A percentile compares a stretch with the other conserved stretches of the same genome.
Conservation (phyloP, 1,140 invertebrate species). For the Calosoma granatense region DNA sequence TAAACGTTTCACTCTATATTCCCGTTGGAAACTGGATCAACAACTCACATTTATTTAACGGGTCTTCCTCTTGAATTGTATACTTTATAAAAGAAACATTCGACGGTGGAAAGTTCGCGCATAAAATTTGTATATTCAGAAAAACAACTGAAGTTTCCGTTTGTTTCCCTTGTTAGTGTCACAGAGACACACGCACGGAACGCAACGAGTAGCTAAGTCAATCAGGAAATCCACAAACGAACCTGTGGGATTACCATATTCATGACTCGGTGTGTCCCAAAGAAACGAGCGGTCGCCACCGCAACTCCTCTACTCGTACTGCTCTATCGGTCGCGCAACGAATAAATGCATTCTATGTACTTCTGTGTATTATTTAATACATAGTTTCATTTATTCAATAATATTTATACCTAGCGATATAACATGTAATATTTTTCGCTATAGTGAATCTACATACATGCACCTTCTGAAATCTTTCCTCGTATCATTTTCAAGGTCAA, state of each 20-base stretch:
- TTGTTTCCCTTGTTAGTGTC: background rate
- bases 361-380: too few species aligned
- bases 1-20: background rate
- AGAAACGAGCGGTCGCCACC: too few species aligned
- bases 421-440: too few species aligned
- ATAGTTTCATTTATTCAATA: too few species aligned
- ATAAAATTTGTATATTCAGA: background rate
- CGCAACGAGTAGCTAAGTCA: background rate
- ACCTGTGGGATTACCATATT: conserved; percentile 6
- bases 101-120: background rate
- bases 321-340: too few species aligned
- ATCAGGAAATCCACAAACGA: conserved; percentile 6
- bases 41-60: background rate
- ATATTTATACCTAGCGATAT: too few species aligned
- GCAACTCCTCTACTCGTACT: too few species aligned
- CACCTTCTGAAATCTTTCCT: too few species aligned
- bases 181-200: background rate
- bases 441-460: too few species aligned
- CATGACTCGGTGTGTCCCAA: background rate
- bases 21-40: background rate
- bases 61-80: background rate
- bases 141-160: background rate
- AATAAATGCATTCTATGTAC: too few species aligned
- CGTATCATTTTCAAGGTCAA: background rate
- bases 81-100: background rate